Percentiles rank a stretch among this genome's conserved stretches.
phyloP scores from a whole-genome alignment of 2,113 vertebrate species.

The Stomatorhinus ivindoensis region DNA sequence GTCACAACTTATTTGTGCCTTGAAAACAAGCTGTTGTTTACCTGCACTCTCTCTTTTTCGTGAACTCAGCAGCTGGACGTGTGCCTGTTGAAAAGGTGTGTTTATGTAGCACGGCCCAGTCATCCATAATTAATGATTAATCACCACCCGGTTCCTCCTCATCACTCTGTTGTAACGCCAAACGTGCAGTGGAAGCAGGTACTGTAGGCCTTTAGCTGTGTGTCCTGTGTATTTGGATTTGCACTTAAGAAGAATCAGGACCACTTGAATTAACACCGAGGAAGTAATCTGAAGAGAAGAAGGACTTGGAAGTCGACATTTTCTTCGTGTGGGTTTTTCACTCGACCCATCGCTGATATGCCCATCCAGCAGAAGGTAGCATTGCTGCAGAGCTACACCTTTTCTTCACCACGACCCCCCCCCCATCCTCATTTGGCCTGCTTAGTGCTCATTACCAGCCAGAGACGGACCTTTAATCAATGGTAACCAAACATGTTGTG shows the following conservation, averaged over 20 bases:
- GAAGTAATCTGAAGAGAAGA: background rate
- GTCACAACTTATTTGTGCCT: background rate
- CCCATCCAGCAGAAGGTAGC: background rate
- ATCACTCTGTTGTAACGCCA: background rate
- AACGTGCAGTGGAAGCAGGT: background rate
- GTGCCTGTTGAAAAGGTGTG: background rate
- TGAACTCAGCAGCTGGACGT: background rate
- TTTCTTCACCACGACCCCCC: background rate
- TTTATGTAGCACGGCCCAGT: background rate
- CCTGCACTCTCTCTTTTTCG: background rate
- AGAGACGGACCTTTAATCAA: background rate
- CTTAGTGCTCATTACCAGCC: background rate
- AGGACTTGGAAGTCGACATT: background rate
- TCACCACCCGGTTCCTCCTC: background rate
- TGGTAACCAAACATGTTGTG: background rate
- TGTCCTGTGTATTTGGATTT: background rate
- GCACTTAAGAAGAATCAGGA: background rate
- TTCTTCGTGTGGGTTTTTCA: background rate
- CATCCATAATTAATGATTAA: background rate
- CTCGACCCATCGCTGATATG: background rate
- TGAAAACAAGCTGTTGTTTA: conserved; percentile 3
- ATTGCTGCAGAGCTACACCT: background rate
- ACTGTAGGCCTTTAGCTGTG: background rate
- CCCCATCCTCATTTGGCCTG: background rate
- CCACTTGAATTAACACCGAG: background rate